phyloP scores from a whole-genome alignment of 2,113 vertebrate species.

The Lathamus discolor region DNA sequence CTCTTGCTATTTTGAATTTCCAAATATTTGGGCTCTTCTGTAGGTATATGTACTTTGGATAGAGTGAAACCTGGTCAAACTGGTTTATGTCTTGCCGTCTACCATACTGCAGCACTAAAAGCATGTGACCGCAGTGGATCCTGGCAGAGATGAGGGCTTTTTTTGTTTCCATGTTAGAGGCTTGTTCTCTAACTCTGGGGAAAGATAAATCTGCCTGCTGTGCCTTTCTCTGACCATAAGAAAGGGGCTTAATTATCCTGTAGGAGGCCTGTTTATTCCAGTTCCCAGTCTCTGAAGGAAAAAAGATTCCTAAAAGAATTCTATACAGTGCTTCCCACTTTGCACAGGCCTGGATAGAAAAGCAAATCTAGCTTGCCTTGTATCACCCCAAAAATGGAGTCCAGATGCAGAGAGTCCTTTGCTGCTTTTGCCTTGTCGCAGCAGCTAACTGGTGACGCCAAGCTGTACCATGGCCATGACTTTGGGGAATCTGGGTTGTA shows the following conservation, averaged over 20 bases:
- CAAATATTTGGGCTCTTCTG: slow-evolving; percentile 2
- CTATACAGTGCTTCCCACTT: not conserved
- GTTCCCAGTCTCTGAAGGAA: not conserved
- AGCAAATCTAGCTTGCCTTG: not conserved
- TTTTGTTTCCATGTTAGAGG: not conserved
- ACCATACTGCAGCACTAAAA: not conserved
- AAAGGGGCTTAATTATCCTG: not conserved
- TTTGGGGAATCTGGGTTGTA: not conserved
- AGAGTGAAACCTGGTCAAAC: not conserved
- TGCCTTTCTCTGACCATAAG: not conserved
- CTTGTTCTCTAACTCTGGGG: not conserved
- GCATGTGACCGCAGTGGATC: not conserved
- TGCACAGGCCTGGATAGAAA: not conserved
- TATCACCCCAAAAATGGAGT: not conserved
- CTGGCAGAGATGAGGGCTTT: not conserved
- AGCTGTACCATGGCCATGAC: not conserved
- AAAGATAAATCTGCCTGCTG: not conserved
- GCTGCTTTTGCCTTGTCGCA: not conserved
- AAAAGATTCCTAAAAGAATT: not conserved
- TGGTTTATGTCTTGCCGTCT: not conserved
- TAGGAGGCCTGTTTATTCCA: not conserved
- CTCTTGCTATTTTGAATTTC: not conserved
- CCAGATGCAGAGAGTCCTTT: not conserved
- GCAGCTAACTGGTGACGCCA: not conserved
- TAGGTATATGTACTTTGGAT: not conserved